Base-by-base conservation (phyloP, 2,113 vertebrate species). In the Tonatia bakeri region DNA sequence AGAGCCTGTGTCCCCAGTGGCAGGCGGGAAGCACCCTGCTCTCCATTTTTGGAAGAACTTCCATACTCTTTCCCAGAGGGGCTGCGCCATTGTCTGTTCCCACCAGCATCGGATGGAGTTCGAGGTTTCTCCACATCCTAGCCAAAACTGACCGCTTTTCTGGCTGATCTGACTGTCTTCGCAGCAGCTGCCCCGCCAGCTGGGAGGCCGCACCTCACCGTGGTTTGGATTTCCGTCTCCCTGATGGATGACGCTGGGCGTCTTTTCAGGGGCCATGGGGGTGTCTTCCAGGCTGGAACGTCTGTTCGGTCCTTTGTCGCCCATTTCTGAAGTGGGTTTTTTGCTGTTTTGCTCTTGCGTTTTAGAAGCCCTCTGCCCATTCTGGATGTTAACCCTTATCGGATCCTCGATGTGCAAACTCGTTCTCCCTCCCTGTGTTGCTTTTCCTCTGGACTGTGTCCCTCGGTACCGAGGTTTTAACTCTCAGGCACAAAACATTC, bases 101-200 rank as follows among this genome's bases (percentile, higher is more conserved):
- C 38, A 10, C 56, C 86, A 24, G 16, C 64, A 4, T 2, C 9
- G 31, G 6, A 31, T 3, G 56, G 15, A 16, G 20, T 0, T 16
- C 31, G 1, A 14, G 0, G 1, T 15, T 36, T 38, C 47, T 54
- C 31, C 64, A 12, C 26, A 10, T 31, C 11, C 7, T 1, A 20
- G 7, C 43, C 52, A 7, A 17, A 16, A 20, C 5, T n/a, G 5
- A 0, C 33, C 8, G 1, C 31, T 47, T 56, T 38, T 26, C 43
- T 8, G 31, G 33, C 3, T 12, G 16, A 3, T 72, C 45, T 4
- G 26, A 8, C 19, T n/a, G 3, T 28, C 31, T 84, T 56, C 1
- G 7, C 7, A 3, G 54, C 20, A 3, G 81, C 73, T 11, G 1
- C 61, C 52, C 12, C 10, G 0, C 5, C 5, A 28, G 20, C 17